Percentiles rank a stretch among this genome's conserved stretches.
phyloP scores from a whole-genome alignment of 2,113 vertebrate genomes.

The Strix aluco region DNA sequence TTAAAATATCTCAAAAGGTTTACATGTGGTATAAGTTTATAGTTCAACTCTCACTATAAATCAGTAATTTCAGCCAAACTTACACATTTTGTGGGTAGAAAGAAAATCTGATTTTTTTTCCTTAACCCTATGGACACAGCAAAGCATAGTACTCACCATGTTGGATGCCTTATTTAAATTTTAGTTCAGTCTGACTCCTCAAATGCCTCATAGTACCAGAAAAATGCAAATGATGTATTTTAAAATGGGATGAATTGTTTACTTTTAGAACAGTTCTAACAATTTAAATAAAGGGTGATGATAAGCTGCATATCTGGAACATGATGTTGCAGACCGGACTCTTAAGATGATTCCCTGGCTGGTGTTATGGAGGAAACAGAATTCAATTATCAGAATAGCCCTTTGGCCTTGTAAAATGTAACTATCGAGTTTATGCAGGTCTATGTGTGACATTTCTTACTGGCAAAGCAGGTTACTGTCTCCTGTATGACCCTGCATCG shows the following conservation, averaged over 20 bases:
- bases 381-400: slow-evolving; percentile 28
- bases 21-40: not conserved
- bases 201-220: not conserved
- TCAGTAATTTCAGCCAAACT: not conserved
- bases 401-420: slow-evolving; percentile 30
- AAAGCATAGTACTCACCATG: not conserved
- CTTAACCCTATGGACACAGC: not conserved
- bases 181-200: not conserved
- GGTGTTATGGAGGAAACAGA: slow-evolving; percentile 16
- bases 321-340: not conserved
- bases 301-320: not conserved
- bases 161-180: not conserved
- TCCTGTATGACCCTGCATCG: fast-evolving
- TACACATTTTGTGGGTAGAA: not conserved
- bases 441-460: not conserved
- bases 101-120: not conserved
- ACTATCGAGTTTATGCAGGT: not conserved
- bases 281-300: not conserved
- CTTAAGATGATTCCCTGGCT: not conserved
- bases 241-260: not conserved
- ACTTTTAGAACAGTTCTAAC: not conserved
- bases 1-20: not conserved
- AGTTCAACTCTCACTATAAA: not conserved
- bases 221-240: not conserved
- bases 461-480: not conserved